Percentiles rank a stretch among this genome's conserved stretches.
Conservation (phyloP, 2,888 invertebrate species). For the Andrena camellia region DNA sequence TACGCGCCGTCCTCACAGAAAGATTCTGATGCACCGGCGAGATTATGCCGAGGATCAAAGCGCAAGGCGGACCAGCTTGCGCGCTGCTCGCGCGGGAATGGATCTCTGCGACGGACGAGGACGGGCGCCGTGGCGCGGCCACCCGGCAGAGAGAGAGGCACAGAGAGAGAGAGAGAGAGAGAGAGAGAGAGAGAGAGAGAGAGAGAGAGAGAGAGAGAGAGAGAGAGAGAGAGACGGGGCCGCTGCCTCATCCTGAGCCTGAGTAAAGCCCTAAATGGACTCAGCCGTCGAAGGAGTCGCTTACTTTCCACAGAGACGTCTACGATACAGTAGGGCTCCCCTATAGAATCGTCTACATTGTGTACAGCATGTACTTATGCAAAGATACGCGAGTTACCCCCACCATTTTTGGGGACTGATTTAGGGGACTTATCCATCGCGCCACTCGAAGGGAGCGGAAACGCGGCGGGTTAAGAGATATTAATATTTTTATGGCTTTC, state of each 20-base stretch:
- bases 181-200: too few species aligned
- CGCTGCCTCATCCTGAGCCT: conserved; percentile 48
- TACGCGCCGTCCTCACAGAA: conserved; percentile 36
- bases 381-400: too few species aligned
- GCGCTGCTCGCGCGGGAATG: conserved; percentile 31
- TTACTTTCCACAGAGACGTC: conserved; percentile 25
- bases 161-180: too few species aligned
- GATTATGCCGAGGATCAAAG: conserved; percentile 56
- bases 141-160: background rate
- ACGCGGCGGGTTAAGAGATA: too few species aligned
- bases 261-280: conserved; percentile 69
- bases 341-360: too few species aligned
- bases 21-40: conserved; percentile 51
- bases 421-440: too few species aligned
- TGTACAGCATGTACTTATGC: too few species aligned
- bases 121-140: background rate
- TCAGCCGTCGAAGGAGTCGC: conserved; percentile 46
- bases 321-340: background rate
- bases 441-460: too few species aligned
- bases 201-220: too few species aligned
- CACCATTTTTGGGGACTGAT: too few species aligned
- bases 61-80: conserved; percentile 26
- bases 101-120: conserved; percentile 6
- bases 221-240: conserved; percentile 11
- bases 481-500: too few species aligned